These are phyloP conservation scores for Lucilia sericata DNA, from an alignment of 1,140 invertebrate species.

Conservation along the genomic window DNA sequence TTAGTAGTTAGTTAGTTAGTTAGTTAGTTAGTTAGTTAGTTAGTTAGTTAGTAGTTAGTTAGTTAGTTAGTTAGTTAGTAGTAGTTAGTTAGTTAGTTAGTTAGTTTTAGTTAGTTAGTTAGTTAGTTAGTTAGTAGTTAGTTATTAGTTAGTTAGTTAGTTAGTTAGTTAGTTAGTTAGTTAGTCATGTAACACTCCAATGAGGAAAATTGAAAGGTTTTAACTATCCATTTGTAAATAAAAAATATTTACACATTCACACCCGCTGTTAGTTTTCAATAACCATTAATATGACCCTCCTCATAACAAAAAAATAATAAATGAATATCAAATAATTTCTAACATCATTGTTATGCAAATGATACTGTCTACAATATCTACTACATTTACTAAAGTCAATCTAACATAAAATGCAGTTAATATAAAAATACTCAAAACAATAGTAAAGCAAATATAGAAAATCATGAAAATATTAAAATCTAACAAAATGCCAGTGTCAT, in stretches of 20 bases:
- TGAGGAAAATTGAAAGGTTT: no score
- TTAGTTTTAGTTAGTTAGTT: no score
- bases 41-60: no score
- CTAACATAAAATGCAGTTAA: background rate
- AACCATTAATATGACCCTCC: background rate
- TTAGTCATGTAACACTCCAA: no score
- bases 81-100: no score
- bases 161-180: no score
- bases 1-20: no score
- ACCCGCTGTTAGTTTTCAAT: conserved; percentile 13
- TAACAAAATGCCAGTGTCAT: background rate
- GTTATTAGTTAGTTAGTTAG: no score
- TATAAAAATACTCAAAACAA: background rate
- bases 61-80: no score
- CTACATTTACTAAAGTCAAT: background rate
- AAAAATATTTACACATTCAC: conserved; percentile 21
- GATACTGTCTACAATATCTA: background rate
- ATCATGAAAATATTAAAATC: background rate
- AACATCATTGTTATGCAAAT: background rate
- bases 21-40: no score
- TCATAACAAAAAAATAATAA: background rate
- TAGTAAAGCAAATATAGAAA: background rate
- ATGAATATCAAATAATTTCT: background rate
- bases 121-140: no score
- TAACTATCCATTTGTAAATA: background rate